Evolutionary conservation across 1,140 invertebrate genomes (phyloP).

Genomic region (Cotesia vestalis): DNA sequence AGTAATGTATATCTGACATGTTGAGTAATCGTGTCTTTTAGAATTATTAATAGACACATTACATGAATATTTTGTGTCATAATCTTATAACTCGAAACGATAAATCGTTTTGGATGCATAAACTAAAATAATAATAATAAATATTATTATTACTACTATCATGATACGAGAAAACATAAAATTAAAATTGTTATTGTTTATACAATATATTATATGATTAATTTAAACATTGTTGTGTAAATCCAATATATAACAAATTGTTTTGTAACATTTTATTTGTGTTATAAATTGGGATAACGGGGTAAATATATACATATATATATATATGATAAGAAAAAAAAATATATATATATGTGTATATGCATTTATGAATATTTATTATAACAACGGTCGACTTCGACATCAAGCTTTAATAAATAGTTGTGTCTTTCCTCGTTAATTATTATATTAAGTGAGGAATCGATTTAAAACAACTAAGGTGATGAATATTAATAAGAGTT

Average conservation of each 20-base stretch:
- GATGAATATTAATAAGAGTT: slow-evolving; percentile 14
- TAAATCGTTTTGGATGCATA: slow-evolving; percentile 7
- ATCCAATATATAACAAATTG: neutral
- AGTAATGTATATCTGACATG: too few species aligned
- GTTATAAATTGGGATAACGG: slow-evolving; percentile 22
- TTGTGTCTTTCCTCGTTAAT: neutral
- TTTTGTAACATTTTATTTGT: slow-evolving; percentile 14
- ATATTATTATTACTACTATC: neutral
- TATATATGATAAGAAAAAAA: too few species aligned
- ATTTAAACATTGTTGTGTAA: slow-evolving; percentile 16
- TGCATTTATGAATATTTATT: neutral
- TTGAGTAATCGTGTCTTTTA: too few species aligned
- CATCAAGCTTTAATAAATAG: slow-evolving; percentile 24
- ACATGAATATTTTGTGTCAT: slow-evolving; percentile 2
- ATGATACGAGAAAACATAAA: neutral
- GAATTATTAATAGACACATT: too few species aligned
- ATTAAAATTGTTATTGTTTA: slow-evolving; percentile 1
- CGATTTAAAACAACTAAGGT: slow-evolving; percentile 2
- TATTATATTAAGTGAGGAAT: neutral
- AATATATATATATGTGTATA: too few species aligned
- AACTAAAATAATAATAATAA: slow-evolving; percentile 6
- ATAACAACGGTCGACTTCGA: slow-evolving; percentile 4
- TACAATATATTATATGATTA: neutral
- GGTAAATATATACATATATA: slow-evolving; percentile 1
- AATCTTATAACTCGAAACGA: neutral